phyloP scores from a whole-genome alignment of 2,113 vertebrate species.

The Onychostruthus taczanowskii region DNA sequence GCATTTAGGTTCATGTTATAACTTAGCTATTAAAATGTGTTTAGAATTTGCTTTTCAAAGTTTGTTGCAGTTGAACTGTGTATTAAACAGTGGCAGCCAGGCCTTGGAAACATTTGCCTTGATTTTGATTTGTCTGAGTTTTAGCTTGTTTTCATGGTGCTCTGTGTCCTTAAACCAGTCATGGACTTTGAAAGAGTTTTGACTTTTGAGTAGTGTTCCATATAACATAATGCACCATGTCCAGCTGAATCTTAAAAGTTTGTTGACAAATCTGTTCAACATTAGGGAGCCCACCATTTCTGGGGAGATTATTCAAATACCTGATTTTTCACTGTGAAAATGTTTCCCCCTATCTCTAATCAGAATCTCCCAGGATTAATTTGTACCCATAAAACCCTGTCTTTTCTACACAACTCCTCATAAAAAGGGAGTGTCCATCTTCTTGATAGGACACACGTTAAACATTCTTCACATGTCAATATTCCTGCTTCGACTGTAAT shows the following conservation, averaged over 20 bases:
- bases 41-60: background rate
- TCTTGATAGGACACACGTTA: background rate
- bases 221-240: background rate
- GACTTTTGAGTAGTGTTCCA: background rate
- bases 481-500: background rate
- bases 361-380: background rate
- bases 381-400: background rate
- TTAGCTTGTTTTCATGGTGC: background rate
- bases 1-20: background rate
- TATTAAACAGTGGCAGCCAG: background rate
- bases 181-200: background rate
- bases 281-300: background rate
- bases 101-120: background rate
- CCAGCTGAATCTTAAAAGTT: background rate
- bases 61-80: background rate
- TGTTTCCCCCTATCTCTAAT: background rate
- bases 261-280: no score
- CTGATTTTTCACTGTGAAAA: background rate
- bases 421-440: background rate
- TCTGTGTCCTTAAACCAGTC: background rate
- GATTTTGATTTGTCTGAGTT: background rate
- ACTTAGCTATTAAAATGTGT: background rate
- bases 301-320: background rate
- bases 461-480: background rate
- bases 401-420: rapidly evolving